A percentile compares a stretch with the other conserved stretches of the same genome.
phyloP scores from a whole-genome alignment of 2,797 vertebrate species.

The Eutrigla gurnardus region DNA sequence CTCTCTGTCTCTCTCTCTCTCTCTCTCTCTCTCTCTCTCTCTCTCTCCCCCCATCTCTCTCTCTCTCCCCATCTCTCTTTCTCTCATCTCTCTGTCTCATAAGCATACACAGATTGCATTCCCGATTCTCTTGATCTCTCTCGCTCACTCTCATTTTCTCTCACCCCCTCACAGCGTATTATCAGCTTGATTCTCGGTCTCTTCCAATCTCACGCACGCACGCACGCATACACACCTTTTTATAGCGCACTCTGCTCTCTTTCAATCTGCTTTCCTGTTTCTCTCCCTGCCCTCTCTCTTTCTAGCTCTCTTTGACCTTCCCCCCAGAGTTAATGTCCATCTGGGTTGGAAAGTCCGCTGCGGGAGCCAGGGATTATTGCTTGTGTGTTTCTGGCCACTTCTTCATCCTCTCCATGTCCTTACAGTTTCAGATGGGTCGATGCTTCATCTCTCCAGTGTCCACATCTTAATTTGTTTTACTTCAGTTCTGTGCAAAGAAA shows the following conservation, averaged over 20 bases:
- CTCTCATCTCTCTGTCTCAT: slow-evolving; percentile 4
- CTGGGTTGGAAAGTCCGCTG: slow-evolving; percentile 68
- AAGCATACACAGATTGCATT: slow-evolving; percentile 65
- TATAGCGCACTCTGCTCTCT: slow-evolving; percentile 61
- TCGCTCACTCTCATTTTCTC: slow-evolving; percentile 54
- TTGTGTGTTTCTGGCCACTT: slow-evolving; percentile 48
- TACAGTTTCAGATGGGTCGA: slow-evolving; percentile 41
- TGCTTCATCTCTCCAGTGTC: slow-evolving; percentile 41
- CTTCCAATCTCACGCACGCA: slow-evolving; percentile 54
- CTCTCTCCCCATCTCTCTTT: no score
- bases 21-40: slow-evolving; percentile 6
- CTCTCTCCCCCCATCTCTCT: slow-evolving; percentile 4
- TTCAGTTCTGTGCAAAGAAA: slow-evolving; percentile 24
- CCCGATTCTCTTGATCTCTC: slow-evolving; percentile 51
- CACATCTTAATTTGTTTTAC: slow-evolving; percentile 43
- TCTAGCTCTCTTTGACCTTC: slow-evolving; percentile 55
- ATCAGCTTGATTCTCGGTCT: slow-evolving; percentile 62
- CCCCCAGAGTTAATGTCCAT: slow-evolving; percentile 71
- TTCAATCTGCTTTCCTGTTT: slow-evolving; percentile 65
- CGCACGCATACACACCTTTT: slow-evolving; percentile 55
- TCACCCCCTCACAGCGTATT: slow-evolving; percentile 57
- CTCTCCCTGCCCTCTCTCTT: slow-evolving; percentile 37
- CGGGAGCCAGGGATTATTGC: slow-evolving; percentile 67
- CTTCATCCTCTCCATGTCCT: slow-evolving; percentile 49
- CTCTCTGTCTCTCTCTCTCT: slow-evolving; percentile 25